Percentiles rank a stretch among this genome's conserved stretches.
These are phyloP conservation scores for Therioaphis trifolii DNA, from an alignment of 2,888 invertebrate species.

Conservation along the genomic window DNA sequence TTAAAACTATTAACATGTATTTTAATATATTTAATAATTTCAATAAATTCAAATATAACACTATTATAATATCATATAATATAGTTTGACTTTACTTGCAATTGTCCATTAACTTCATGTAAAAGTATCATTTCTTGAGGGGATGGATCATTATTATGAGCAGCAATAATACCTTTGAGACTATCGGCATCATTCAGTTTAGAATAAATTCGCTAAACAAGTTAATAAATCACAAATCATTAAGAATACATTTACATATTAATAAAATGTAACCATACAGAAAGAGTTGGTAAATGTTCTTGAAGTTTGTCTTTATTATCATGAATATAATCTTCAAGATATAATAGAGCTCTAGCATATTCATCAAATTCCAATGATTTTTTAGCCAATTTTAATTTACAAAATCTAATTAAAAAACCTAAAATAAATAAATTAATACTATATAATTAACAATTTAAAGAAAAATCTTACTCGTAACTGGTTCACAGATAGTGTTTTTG, in stretches of 20 bases:
- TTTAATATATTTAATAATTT: neutral
- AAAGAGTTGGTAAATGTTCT: constrained; percentile 72
- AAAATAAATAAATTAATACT: constrained; percentile 66
- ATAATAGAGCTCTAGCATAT: constrained; percentile 80
- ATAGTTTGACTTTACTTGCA: constrained; percentile 70
- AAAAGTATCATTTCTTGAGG: constrained; percentile 85
- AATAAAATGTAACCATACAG: constrained; percentile 49
- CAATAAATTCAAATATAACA: neutral
- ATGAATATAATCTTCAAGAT: constrained; percentile 79
- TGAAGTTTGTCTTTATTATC: constrained; percentile 72
- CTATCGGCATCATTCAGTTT: constrained; percentile 91
- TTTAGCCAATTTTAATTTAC: constrained; percentile 77
- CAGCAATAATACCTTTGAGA: constrained; percentile 79
- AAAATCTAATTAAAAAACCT: constrained; percentile 71
- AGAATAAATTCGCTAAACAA: constrained; percentile 81
- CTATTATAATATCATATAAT: neutral
- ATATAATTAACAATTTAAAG: constrained; percentile 42
- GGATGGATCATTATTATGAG: constrained; percentile 81
- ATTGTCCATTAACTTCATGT: constrained; percentile 84
- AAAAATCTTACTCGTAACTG: constrained; percentile 53
- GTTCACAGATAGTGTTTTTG: constrained; percentile 43
- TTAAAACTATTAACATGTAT: no score
- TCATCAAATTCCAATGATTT: constrained; percentile 82
- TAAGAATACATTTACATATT: constrained; percentile 17
- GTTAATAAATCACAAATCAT: constrained; percentile 62